Base-by-base conservation (phyloP, 1,140 invertebrate genomes). In the Chlorops oryzae region DNA sequence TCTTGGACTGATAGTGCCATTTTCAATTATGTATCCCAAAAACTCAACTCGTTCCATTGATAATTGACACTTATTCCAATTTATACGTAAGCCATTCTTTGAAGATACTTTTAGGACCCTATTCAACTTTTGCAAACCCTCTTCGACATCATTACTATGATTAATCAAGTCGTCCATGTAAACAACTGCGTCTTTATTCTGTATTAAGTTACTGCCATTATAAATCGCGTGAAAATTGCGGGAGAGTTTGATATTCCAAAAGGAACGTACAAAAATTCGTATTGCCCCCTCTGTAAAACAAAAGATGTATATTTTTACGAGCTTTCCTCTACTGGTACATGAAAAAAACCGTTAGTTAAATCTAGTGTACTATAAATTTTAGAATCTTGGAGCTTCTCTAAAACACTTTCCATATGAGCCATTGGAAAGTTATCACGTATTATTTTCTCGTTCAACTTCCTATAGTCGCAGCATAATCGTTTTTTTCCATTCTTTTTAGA, bases 171-270 rank as follows among this genome's bases (percentile, higher is more conserved):
- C 24, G 18, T 46, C 43, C 24, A 46, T 46, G 18, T 46, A 46
- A 13, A 47, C 32, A n/a, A 35, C 21, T 4, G 37, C 21, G 5
- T 4, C 17, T 6, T 27, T 13, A 37, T 12, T 4, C 21, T 38
- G 4, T 37, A 47, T 47, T 5, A 47, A 23, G 13, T 17, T 5
- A 28, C 43, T 5, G 25, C n/a, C 7, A 6, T 45, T 5, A 45
- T 28, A 20, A 28, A 45, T 34, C 43, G 13, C 15, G 22, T 25
- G 17, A 45, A 45, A 5, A 45, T 27, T 25, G 23, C 25, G 5
- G 43, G 43, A 5, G 43, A 45, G 18, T 45, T n/a, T 76, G 61
- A 45, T 63, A 54, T 1, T 58, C 45, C 75, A 55, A 75, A 77
- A n/a, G 72, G 74, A 53, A 76, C 35, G 64, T 65, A 4, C 42